phyloP scores from a whole-genome alignment of 2,113 vertebrate species.

The Bambusicola thoracicus region DNA sequence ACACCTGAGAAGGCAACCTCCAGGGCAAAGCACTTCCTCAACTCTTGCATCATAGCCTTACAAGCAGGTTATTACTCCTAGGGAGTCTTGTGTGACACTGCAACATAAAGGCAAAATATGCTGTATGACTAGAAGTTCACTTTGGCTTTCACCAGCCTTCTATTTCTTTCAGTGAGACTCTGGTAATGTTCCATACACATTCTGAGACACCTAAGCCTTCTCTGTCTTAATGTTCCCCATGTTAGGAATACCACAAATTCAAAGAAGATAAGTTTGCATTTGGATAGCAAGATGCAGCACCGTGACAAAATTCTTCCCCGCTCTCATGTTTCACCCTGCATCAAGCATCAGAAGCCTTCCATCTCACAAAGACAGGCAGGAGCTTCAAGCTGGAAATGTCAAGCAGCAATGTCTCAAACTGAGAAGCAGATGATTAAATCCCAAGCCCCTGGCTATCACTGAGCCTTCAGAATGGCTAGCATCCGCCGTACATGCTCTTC shows the following conservation, averaged over 20 bases:
- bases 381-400: not conserved
- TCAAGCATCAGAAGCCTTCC: not conserved
- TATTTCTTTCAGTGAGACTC: not conserved
- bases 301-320: accelerated
- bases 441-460: not conserved
- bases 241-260: not conserved
- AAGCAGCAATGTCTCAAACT: not conserved
- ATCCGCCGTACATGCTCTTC: accelerated
- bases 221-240: not conserved
- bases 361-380: not conserved
- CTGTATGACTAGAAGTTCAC: not conserved
- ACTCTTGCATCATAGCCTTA: not conserved
- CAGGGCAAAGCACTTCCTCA: not conserved
- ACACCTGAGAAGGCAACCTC: not conserved
- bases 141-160: not conserved
- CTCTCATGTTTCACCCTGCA: not conserved
- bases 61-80: not conserved
- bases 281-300: not conserved
- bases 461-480: accelerated
- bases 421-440: not conserved
- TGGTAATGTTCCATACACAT: not conserved
- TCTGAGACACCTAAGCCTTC: not conserved
- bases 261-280: not conserved
- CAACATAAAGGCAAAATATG: not conserved
- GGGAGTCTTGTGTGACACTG: not conserved